Base-by-base conservation (phyloP, 1,140 invertebrate species). In the Trichonephila clavata region DNA sequence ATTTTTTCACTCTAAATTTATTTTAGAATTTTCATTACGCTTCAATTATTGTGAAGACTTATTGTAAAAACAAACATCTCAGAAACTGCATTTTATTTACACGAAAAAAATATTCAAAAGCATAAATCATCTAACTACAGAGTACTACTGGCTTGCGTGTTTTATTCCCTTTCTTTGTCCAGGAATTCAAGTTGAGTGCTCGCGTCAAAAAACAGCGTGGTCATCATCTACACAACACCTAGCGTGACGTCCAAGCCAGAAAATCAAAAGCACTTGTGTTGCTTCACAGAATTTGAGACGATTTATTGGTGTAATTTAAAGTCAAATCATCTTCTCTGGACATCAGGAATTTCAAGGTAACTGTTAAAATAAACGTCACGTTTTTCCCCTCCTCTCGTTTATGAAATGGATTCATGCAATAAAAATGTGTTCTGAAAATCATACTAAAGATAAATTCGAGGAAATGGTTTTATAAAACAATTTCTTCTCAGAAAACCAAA, bases 271-370 rank as follows among this genome's bases (percentile, higher is more conserved):
- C 16, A 77, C 18, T 32, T 77, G 7, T 32, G 18, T 32, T 39
- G 24, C 71, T 77, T 77, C 71, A 39, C 32, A 39, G 71, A 77
- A 77, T 39, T 77, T 32, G 27, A 6, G 32, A 77, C 27, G 71
- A 77, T 77, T 77, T 77, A 77, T 39, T 27, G 27, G 27, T 77
- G 27, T 77, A 77, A 32, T 77, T 77, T 77, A 77, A 77, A 77
- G 27, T 14, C 32, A 77, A 77, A 77, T 32, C 7, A 18, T 13
- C 27, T 32, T 24, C 16, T 39, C 68, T 77, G 68, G 68, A 39
- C 68, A 77, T 77, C 27, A 77, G 68, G 68, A 77, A 77, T 77
- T 77, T 77, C 68, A 77, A 77, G 68, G 68, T 27, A 32, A 77
- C 27, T 77, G 68, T 32, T 32, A 24, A 77, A 77, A 77, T 27